Percentiles rank a stretch among this genome's conserved stretches.
Conservation (phyloP, 2,888 invertebrate genomes). For the Stenotaenia linearis region DNA sequence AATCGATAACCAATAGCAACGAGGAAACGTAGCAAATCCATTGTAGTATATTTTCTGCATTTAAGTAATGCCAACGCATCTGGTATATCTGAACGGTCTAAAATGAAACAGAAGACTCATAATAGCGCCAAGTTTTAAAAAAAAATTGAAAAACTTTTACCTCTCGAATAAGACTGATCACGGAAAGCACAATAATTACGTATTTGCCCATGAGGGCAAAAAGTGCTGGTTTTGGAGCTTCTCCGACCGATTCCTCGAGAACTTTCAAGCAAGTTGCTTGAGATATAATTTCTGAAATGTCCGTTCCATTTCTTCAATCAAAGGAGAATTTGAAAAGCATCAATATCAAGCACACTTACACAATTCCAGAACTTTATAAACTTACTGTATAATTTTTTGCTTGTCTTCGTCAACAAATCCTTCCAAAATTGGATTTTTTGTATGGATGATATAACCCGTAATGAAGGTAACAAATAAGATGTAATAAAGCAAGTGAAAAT, state of each 20-base stretch:
- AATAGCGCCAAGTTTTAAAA: neutral
- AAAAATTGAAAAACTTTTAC: constrained; percentile 39
- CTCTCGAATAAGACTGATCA: constrained; percentile 48
- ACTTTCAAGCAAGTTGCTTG: neutral
- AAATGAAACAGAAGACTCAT: constrained; percentile 29
- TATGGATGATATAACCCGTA: constrained; percentile 48
- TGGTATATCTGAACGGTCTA: constrained; percentile 49
- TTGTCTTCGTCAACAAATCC: neutral
- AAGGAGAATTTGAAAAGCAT: too few species aligned
- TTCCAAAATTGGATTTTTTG: constrained; percentile 40
- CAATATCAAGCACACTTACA: too few species aligned
- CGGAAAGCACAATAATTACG: constrained; percentile 47
- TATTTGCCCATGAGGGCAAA: constrained; percentile 30
- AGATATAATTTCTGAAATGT: neutral
- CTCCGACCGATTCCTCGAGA: neutral
- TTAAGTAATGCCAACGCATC: constrained; percentile 49
- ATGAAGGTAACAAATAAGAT: constrained; percentile 49
- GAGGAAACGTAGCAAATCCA: constrained; percentile 51
- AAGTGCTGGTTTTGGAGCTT: neutral
- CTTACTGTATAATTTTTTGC: neutral
- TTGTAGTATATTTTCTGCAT: constrained; percentile 51
- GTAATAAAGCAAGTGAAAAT: constrained; percentile 50
- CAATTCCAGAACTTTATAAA: too few species aligned
- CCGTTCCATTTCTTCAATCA: neutral
- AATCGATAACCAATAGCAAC: constrained; percentile 49